These are phyloP conservation scores for Pygoscelis antarcticus DNA, from an alignment of 2,113 vertebrate genomes.

Conservation along the genomic window DNA sequence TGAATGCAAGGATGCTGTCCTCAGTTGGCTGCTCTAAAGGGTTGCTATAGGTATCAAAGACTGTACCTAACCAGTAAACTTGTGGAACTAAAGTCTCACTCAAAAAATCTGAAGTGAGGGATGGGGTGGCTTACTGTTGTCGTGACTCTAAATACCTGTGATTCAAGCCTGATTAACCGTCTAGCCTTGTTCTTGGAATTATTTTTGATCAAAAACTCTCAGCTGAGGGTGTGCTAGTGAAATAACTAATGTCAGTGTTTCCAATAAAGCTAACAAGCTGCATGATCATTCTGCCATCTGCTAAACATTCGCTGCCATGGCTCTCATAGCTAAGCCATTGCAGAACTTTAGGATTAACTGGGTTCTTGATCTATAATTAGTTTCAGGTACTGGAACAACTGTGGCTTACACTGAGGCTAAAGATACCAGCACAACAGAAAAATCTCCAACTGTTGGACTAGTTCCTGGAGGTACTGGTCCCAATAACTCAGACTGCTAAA, in stretches of 20 bases:
- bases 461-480: constrained; percentile 78
- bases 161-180: too few species aligned
- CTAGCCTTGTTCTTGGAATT: too few species aligned
- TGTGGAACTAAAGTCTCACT: too few species aligned
- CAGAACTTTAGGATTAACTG: constrained; percentile 70
- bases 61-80: too few species aligned
- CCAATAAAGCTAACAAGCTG: constrained; percentile 1
- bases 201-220: too few species aligned
- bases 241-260: neutral
- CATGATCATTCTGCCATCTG: constrained; percentile 63
- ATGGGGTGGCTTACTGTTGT: too few species aligned
- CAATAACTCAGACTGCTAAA: constrained; percentile 43
- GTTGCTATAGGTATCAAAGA: too few species aligned
- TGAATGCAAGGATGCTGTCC: too few species aligned
- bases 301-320: constrained; percentile 46
- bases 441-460: constrained; percentile 76
- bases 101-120: too few species aligned
- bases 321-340: constrained; percentile 31
- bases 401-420: constrained; percentile 77
- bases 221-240: neutral
- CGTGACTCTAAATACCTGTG: too few species aligned
- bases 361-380: constrained; percentile 76
- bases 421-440: constrained; percentile 76
- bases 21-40: too few species aligned
- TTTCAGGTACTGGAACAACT: constrained; percentile 79